Evolutionary conservation across 1,140 invertebrate genomes (phyloP).

Genomic region (Hormaphis cornu): DNA sequence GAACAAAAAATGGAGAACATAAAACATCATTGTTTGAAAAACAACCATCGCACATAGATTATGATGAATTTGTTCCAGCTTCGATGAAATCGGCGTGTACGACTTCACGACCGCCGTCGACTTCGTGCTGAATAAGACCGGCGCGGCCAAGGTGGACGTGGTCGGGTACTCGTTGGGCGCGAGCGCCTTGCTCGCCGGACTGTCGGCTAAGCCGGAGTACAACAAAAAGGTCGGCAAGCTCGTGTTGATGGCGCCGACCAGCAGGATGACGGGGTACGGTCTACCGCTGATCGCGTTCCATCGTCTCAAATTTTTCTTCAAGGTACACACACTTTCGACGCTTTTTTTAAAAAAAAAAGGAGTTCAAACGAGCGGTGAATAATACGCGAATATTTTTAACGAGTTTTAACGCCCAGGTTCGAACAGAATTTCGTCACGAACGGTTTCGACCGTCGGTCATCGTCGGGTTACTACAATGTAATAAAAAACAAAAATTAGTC

Average conservation of each 20-base stretch:
- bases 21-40: no score
- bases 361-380: no score
- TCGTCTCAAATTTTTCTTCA: not conserved
- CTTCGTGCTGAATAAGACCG: constrained; percentile 42
- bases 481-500: no score
- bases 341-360: no score
- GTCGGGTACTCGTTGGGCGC: constrained; percentile 59
- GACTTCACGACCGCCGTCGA: constrained; percentile 54
- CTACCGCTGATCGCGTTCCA: not conserved
- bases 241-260: constrained; percentile 49
- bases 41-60: no score
- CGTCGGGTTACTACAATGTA: no score
- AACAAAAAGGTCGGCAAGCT: constrained; percentile 46
- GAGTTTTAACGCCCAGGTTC: no score
- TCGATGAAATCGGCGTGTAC: constrained; percentile 50
- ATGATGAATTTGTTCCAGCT: constrained; percentile 40
- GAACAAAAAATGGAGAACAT: no score
- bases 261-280: constrained; percentile 36
- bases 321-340: no score
- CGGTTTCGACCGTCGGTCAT: no score
- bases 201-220: constrained; percentile 46
- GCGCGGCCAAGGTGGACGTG: constrained; percentile 47
- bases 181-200: constrained; percentile 45
- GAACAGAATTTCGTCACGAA: no score
- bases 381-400: no score